These are phyloP conservation scores for Phaethornis superciliosus DNA, from an alignment of 2,113 vertebrate genomes.

Conservation along the genomic window DNA sequence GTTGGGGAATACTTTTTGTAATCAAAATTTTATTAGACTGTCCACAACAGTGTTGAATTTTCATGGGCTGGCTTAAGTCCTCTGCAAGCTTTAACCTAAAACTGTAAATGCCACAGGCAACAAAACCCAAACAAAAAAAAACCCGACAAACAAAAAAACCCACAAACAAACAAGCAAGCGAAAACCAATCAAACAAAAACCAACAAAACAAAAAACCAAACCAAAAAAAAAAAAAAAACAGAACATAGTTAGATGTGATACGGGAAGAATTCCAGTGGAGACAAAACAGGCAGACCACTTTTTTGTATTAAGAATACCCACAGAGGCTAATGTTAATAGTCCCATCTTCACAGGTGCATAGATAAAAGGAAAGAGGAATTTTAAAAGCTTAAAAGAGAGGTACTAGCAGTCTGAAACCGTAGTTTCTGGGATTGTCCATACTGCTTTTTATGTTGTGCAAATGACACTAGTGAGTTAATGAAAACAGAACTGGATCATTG, in stretches of 20 bases:
- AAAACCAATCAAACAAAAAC: too few species aligned
- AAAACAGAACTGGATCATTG: not conserved
- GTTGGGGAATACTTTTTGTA: not conserved
- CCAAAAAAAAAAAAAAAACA: too few species aligned
- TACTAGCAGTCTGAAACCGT: not conserved
- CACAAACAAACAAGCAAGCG: too few species aligned
- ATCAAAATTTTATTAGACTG: not conserved
- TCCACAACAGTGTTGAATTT: not conserved
- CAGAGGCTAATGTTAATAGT: not conserved
- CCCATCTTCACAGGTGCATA: not conserved
- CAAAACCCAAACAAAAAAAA: not conserved
- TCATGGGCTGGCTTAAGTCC: not conserved
- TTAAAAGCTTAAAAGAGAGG: not conserved
- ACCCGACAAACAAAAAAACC: too few species aligned
- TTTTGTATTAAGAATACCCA: not conserved
- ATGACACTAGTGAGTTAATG: not conserved
- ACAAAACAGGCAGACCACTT: not conserved
- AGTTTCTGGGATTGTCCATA: not conserved
- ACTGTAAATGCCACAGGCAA: not conserved
- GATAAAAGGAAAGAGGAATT: not conserved
- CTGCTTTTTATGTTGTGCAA: not conserved
- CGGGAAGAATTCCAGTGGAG: not conserved
- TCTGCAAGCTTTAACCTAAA: not conserved
- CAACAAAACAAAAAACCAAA: too few species aligned
- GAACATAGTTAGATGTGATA: not conserved